phyloP scores from a whole-genome alignment of 2,113 vertebrate genomes.

The Vidua macroura region DNA sequence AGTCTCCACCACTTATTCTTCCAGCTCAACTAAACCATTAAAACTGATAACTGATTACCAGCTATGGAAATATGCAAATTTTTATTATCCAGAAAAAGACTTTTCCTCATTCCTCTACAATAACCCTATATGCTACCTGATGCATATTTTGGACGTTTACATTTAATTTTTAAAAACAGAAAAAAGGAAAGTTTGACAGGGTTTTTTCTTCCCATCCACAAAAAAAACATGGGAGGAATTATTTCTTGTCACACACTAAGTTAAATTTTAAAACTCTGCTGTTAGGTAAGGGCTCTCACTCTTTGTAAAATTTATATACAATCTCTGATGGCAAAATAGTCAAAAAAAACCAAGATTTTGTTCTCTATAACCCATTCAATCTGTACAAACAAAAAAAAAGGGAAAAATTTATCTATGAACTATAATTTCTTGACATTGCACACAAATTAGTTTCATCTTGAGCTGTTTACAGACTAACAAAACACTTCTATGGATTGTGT shows the following conservation, averaged over 20 bases:
- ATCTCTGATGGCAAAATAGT: not conserved
- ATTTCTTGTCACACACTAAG: not conserved
- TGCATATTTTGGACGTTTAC: not conserved
- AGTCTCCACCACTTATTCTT: not conserved
- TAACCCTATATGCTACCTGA: not conserved
- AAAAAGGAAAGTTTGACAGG: not conserved
- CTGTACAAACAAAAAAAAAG: not conserved
- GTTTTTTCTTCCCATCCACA: rapidly evolving
- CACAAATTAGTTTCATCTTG: not conserved
- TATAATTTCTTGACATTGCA: not conserved
- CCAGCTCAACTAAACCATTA: not conserved
- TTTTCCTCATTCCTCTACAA: not conserved
- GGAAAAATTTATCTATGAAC: not conserved
- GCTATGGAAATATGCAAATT: not conserved
- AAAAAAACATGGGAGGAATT: not conserved
- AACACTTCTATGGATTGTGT: not conserved
- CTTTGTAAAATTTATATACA: not conserved
- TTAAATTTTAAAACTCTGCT: not conserved
- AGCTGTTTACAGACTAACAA: not conserved
- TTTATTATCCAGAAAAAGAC: not conserved
- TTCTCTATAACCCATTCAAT: not conserved
- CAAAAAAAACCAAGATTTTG: not conserved
- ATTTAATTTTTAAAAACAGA: not conserved
- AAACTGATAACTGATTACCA: not conserved
- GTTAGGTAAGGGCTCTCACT: not conserved